Evolutionary conservation across 1,140 invertebrate species (phyloP).

Genomic region (Trypoxylus dichotomus): DNA sequence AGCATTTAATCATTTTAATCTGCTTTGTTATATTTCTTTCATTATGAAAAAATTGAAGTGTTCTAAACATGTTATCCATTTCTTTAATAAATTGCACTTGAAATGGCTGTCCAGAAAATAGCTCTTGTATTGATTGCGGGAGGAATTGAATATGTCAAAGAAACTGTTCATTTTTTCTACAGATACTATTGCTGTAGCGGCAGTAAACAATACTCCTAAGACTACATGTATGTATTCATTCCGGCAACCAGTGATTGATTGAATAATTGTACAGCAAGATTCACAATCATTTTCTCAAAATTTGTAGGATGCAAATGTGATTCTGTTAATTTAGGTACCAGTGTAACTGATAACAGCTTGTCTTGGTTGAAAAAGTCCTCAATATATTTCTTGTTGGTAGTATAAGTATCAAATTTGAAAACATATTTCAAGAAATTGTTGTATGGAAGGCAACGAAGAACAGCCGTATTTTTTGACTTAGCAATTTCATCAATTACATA

Average conservation of each 20-base stretch:
- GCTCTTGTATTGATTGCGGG: too few relatives aligned
- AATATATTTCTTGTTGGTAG: slow-evolving; percentile 41
- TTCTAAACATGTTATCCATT: too few relatives aligned
- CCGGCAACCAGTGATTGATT: slow-evolving; percentile 41
- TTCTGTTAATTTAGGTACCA: slow-evolving; percentile 42
- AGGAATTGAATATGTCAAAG: slow-evolving; percentile 29
- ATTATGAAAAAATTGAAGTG: too few relatives aligned
- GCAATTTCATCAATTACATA: too few relatives aligned
- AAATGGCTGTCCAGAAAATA: too few relatives aligned
- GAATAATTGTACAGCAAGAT: slow-evolving; percentile 44
- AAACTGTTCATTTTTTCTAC: slow-evolving; percentile 11
- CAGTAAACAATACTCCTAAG: neutral
- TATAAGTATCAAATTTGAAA: too few relatives aligned
- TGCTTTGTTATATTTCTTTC: too few relatives aligned
- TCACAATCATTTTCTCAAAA: slow-evolving; percentile 48
- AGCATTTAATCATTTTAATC: too few relatives aligned
- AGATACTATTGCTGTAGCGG: neutral
- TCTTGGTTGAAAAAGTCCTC: slow-evolving; percentile 31
- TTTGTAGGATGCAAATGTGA: slow-evolving; percentile 45
- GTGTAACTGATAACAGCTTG: slow-evolving; percentile 31
- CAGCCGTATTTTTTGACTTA: too few relatives aligned
- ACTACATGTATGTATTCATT: slow-evolving; percentile 36
- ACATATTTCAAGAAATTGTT: too few relatives aligned
- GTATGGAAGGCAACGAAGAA: too few relatives aligned
- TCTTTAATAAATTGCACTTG: too few relatives aligned